Evolutionary conservation across 2,888 invertebrate species (phyloP), one percentile per base, ranked within the genome.

Genomic region (Callyntrura sp.): DNA sequence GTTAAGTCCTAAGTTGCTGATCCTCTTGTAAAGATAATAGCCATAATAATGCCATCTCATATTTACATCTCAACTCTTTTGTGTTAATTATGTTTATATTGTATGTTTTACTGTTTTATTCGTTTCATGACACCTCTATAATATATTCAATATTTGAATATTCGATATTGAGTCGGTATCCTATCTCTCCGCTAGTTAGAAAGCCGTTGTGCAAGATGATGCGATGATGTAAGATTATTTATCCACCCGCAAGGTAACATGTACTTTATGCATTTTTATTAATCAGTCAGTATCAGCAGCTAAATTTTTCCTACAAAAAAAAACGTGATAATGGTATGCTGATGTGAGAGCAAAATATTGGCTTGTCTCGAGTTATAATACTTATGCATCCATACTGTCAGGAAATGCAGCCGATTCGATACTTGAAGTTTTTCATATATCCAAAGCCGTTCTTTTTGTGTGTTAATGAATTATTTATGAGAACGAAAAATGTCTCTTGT

Each of bases 121-220:
- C 57, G 57, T 60, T 35, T 78, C 65, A 48, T 65, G 82, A 65
- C 82, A 83, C 45, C 68, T 83, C 68, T 55, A 83, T 83, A 68
- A 68, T 48, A 83, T 83, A n/a, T n/a, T n/a, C n/a, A n/a, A n/a
- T n/a, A n/a, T n/a, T n/a, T 83, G 25, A 83, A 83, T 83, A 68
- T 82, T 76, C 14, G 23, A 76, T 43, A 68, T 17, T 65, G 43
- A 43, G 43, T 68, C 68, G n/a, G 35, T 20, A 43, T 43, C 8
- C 28, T 25, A n/a, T 20, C 45, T 73, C 51, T 17, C 14, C 25
- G 9, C 23, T 17, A 62, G 9, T n/a, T 25, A 76, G 76, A 51
- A 23, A 79, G 79, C 17, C 79, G 57, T 60, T 8, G 28, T 55
- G 55, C 14, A 57, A 57, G 20, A 79, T 43, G 51, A n/a, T 78